Base-by-base conservation (phyloP, 2,888 invertebrate genomes). In the Sinohyriopsis cumingii region DNA sequence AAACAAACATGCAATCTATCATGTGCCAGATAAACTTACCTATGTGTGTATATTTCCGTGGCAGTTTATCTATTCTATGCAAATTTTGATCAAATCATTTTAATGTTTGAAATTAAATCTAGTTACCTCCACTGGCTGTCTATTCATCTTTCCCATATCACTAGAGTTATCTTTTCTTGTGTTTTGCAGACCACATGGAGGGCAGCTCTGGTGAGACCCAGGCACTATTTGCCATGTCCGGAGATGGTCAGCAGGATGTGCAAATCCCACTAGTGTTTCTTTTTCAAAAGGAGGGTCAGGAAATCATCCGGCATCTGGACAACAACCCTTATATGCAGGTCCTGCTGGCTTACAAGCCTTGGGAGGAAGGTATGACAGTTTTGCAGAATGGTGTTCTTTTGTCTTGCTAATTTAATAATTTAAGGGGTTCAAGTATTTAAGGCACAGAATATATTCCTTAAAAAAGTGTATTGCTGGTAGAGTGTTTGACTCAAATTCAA, bases 201-300 rank as follows among this genome's bases (percentile, higher is more conserved):
- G 95, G 93, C 53, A 94, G 95, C 55, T 94, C 94, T 67, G 93
- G 94, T 60, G 93, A 93, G 54, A 93, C 92, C 65, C 94, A 95
- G 3, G 94, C 95, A 0, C 93, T 97, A 91, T 99, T 99, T 91
- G 96, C 97, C 6, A 98, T 99, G 98, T 96, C 97, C 0, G 97
- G 97, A 1, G 98, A 98, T 90, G 96, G 96, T 0, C 94, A 95
- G 79, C 79, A 85, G 53, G 95, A 97, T 88, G 94, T 98, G 12
- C 92, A 91, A 77, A 96, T 98, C 86, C 96, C 97, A 0, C 93
- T 96, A n/a, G 95, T 97, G 15, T 98, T 98, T 89, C 92, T 98
- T 67, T 98, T 95, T 89, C 92, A 93, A 9, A 91, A 93, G 72
- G 96, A 97, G 89, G 95, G 94, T 2, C 90, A 91, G 20, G 92